Evolutionary conservation across 1,140 invertebrate species (phyloP).

Genomic region (Scylla paramamosain): DNA sequence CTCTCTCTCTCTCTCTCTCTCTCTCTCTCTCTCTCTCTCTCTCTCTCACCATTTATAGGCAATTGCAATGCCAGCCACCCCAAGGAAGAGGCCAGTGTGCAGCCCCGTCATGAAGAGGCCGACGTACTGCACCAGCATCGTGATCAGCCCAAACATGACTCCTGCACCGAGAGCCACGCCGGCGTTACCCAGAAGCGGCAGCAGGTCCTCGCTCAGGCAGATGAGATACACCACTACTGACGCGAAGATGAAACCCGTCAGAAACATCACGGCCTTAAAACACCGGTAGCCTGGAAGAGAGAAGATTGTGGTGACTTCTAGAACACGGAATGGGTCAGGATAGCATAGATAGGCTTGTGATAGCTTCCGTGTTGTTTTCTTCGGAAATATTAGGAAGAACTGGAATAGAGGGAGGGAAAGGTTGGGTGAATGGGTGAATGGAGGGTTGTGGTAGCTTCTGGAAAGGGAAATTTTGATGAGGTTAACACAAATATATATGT

Average conservation of each 20-base stretch:
- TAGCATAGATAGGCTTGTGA: neutral
- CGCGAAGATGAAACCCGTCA: constrained; percentile 93
- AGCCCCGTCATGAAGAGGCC: constrained; percentile 92
- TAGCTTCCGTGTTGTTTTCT: neutral
- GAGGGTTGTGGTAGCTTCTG: no score
- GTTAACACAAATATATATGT: no score
- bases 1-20: neutral
- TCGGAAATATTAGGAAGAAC: neutral
- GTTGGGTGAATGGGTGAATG: no score
- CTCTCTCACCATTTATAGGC: constrained; percentile 78
- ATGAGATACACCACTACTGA: constrained; percentile 89
- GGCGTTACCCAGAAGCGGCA: constrained; percentile 88
- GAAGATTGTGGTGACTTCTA: neutral
- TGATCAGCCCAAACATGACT: constrained; percentile 89
- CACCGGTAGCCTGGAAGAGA: constrained; percentile 90
- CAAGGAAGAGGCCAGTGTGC: constrained; percentile 87
- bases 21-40: neutral
- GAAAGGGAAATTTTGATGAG: no score
- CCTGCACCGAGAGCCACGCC: constrained; percentile 88
- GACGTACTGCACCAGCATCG: constrained; percentile 90
- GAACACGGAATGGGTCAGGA: neutral
- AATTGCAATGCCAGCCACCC: constrained; percentile 83
- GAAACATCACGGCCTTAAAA: constrained; percentile 94
- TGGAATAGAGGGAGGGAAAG: neutral
- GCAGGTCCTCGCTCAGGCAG: constrained; percentile 87